Percentiles rank a stretch among this genome's conserved stretches.
Conservation (phyloP, 2,797 vertebrate genomes). For the Semotilus atromaculatus region DNA sequence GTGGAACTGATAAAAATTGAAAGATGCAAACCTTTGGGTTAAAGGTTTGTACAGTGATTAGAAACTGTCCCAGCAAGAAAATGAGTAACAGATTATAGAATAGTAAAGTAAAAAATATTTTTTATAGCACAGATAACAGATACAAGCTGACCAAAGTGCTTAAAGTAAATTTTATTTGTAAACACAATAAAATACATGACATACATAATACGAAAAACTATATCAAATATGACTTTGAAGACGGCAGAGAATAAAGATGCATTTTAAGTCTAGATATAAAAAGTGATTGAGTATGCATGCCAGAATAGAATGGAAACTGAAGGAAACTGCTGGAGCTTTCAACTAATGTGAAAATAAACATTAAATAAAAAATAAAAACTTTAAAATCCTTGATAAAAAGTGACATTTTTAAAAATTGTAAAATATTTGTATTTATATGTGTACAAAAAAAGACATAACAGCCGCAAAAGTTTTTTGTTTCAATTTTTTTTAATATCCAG, state of each 20-base stretch:
- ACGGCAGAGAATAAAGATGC: neutral
- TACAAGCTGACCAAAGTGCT: neutral
- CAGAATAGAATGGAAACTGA: neutral
- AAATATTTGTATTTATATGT: no score
- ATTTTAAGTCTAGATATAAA: neutral
- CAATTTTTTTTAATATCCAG: neutral
- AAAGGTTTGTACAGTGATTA: no score
- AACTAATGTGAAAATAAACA: neutral
- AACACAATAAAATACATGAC: neutral
- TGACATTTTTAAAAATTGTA: neutral
- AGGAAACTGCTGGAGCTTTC: neutral
- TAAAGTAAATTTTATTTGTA: neutral
- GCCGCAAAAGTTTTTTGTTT: no score
- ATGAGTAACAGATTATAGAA: neutral
- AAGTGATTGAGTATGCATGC: neutral
- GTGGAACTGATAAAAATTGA: neutral
- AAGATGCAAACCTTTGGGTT: neutral
- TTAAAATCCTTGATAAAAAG: neutral
- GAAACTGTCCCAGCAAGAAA: neutral
- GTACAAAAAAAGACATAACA: neutral
- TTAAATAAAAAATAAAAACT: neutral
- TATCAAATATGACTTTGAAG: neutral
- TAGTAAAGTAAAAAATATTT: neutral
- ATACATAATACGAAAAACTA: neutral
- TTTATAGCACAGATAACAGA: neutral